Conservation (phyloP, 2,113 vertebrate species). For the Calidris pugnax region DNA sequence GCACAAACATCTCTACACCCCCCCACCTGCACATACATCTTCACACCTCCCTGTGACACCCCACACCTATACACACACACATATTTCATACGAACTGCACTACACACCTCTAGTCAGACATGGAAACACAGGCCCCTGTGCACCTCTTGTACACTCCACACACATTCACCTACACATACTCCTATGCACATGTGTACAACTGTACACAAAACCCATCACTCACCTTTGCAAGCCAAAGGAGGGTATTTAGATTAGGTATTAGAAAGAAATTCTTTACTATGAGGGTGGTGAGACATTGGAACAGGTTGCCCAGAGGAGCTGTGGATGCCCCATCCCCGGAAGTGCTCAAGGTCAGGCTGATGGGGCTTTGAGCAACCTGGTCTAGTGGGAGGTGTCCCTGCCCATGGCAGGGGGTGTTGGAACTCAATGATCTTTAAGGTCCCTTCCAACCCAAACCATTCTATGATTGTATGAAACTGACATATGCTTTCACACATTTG, state of each 20-base stretch:
- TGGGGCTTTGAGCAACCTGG: not conserved
- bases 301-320: not conserved
- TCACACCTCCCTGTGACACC: not conserved
- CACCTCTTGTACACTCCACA: fast-evolving
- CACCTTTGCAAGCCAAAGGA: not conserved
- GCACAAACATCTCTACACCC: not conserved
- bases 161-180: not conserved
- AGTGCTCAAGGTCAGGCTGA: not conserved
- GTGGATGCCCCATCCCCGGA: not conserved
- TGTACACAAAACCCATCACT: too few species aligned
- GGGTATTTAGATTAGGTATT: not conserved
- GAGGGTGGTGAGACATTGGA: not conserved
- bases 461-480: not conserved
- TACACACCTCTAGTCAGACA: not conserved
- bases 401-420: not conserved
- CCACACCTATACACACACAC: fast-evolving
- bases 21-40: not conserved
- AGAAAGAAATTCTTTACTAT: not conserved
- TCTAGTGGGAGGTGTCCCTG: not conserved
- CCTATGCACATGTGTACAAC: not conserved
- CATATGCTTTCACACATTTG: not conserved
- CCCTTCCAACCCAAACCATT: not conserved
- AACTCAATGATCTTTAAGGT: not conserved
- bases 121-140: not conserved
- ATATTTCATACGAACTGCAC: fast-evolving